Conservation (phyloP, 2,113 vertebrate species). For the Carollia perspicillata region DNA sequence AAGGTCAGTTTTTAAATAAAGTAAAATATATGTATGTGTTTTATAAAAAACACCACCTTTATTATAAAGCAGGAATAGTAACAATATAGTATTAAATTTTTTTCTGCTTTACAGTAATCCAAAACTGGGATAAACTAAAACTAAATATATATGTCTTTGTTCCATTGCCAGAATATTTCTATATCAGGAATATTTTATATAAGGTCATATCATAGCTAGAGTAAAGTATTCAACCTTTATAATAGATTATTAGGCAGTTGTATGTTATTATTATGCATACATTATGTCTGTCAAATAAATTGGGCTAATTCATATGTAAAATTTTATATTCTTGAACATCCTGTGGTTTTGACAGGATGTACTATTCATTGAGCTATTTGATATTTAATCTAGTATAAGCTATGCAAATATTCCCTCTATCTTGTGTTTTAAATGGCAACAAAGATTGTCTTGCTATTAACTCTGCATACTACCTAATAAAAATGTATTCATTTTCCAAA, state of each 20-base stretch:
- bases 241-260: not conserved
- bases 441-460: slow-evolving; percentile 25
- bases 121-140: slow-evolving; percentile 23
- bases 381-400: not conserved
- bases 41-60: not conserved
- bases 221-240: not conserved
- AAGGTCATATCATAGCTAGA: not conserved
- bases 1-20: not conserved
- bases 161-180: slow-evolving; percentile 1
- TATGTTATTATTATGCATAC: not conserved
- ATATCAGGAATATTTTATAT: slow-evolving; percentile 18
- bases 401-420: not conserved
- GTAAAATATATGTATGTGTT: not conserved
- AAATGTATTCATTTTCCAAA: slow-evolving; percentile 20
- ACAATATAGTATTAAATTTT: not conserved
- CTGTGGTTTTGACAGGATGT: not conserved
- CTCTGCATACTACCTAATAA: not conserved
- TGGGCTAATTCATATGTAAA: not conserved
- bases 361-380: not conserved
- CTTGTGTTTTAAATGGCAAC: slow-evolving; percentile 30
- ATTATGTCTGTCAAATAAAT: not conserved
- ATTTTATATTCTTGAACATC: not conserved
- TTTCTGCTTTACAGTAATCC: not conserved
- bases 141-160: not conserved
- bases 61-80: not conserved